Evolutionary conservation across 2,113 vertebrate species (phyloP), one percentile per base, ranked within the genome.

Genomic region (Emydocephalus ijimae): DNA sequence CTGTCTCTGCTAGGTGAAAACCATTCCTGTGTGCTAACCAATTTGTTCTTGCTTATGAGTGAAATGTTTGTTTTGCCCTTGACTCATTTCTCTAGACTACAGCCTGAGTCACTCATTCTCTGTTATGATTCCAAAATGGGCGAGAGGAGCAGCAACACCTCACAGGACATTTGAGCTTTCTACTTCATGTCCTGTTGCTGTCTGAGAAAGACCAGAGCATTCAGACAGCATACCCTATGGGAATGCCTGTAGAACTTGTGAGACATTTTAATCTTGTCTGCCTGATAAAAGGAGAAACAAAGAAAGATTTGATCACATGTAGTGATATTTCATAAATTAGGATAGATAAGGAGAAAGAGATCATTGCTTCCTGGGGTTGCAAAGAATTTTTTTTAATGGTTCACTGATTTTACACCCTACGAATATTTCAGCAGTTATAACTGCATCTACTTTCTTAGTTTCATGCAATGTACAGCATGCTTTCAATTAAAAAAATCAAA

Each of bases 151-250:
- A 92, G 69, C 91, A 93, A 14, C 3, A 92, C 90, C 90, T 90
- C 43, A 87, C 94, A 94, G 90, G 8, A 90, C 91, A 57, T 52
- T 93, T 85, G 92, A 86, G 88, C 45, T 81, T 93, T 94, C 87
- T 94, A 85, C n/a, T 92, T 94, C 59, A 43, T 52, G 52, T 55
- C 20, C 29, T 4, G 3, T 81, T 92, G 54, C 50, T 93, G 52
- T 90, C 34, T 92, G 86, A 95, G 54, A 54, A 0, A 15, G 86
- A 93, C 86, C 91, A 95, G 57, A 96, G 88, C 89, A 94, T 89
- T 93, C 86, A 95, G 52, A 90, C 11, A 94, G 86, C 50, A 74
- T 5, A 52, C 57, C 5, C 48, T n/a, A 9, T 34, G 55, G 94
- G 92, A 92, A 26, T 0, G 18, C 61, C 21, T 92, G 21, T 5